These are phyloP conservation scores for Bursaphelenchus okinawaensis DNA, from an alignment of 2,888 invertebrate genomes.

Conservation along the genomic window DNA sequence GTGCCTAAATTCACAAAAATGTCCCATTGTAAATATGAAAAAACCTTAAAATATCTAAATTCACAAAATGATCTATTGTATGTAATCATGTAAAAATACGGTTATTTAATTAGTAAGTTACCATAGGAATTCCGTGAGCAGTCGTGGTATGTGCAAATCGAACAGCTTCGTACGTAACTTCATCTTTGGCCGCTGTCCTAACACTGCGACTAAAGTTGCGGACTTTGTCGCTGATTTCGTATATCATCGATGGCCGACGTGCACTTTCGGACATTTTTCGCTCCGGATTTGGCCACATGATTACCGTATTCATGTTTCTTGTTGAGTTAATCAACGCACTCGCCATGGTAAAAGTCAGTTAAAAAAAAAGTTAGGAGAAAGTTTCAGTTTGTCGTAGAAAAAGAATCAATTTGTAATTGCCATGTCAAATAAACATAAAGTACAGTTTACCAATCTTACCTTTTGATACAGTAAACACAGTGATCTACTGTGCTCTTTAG, in stretches of 20 bases:
- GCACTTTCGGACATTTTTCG: background rate
- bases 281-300: background rate
- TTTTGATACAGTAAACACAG: no score
- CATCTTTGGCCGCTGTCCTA: slow-evolving; percentile 24
- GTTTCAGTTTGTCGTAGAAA: no score
- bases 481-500: no score
- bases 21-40: background rate
- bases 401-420: no score
- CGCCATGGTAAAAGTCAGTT: no score
- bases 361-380: no score
- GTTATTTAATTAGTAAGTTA: background rate
- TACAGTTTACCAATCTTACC: no score
- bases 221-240: background rate
- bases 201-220: slow-evolving; percentile 17
- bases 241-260: background rate
- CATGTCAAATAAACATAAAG: no score
- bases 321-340: background rate
- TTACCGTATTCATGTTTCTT: background rate
- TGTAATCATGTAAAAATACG: background rate
- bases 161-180: slow-evolving; percentile 24
- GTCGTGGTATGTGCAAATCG: slow-evolving; percentile 31
- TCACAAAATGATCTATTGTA: background rate
- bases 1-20: slow-evolving; percentile 22
- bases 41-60: background rate
- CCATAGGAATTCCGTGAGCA: slow-evolving; percentile 36